Base-by-base conservation (phyloP, 1,140 invertebrate species). In the Lanistes nyassanus region DNA sequence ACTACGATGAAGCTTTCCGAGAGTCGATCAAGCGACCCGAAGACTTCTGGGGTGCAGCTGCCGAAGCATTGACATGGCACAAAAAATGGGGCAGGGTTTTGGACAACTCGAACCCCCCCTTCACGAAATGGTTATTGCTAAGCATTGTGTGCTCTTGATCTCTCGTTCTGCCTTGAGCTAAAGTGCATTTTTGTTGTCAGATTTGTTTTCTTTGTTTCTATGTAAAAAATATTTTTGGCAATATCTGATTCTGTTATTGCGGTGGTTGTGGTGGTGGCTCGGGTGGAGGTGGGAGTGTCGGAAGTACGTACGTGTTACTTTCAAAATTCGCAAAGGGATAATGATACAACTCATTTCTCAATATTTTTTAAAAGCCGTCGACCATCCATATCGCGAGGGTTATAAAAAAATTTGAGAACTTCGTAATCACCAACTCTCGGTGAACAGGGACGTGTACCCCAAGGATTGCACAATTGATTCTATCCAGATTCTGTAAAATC, bases 21-120 rank as follows among this genome's bases (percentile, higher is more conserved):
- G 90, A 91, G 74, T 96, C 95, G 0, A 85, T 97, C 21, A 91
- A 94, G 65, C 90, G 94, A 68, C 95, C 95, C 0, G 94, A 95
- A 83, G 92, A 93, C 56, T 98, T 97, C 89, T 98, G 96, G 96
- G 92, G 91, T 7, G 93, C 96, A 81, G 91, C 95, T 19, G 95
- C 92, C 0, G 87, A 89, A 42, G 78, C 92, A 4, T 84, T 98
- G 0, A 91, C 93, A 31, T 98, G 97, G 96, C 91, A 92, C 26
- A 95, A 87, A 65, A 93, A 94, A 0, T 97, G 95, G 94, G 89
- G 92, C 5, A 93, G 92, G 86, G 95, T 98, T 6, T 81, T 98
- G 70, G 96, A 98, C 82, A 93, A 96, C 81, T 92, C 92, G 21
- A 93, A 95, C 82, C 91, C 93, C 31, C 96, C 1, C 26, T 96